Conservation (phyloP, 2,888 invertebrate species). For the Rotaria macrura region DNA sequence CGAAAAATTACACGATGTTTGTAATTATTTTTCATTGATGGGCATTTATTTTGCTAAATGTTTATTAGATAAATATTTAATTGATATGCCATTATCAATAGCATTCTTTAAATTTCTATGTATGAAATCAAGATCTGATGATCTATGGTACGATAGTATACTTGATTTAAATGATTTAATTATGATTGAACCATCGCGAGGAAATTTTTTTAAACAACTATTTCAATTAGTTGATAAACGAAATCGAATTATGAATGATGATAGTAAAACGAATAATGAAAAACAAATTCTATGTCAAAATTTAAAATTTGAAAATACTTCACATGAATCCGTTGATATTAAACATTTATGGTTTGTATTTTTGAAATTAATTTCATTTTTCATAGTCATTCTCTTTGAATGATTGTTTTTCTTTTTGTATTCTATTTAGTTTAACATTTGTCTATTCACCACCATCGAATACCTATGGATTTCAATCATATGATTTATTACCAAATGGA, state of each 20-base stretch:
- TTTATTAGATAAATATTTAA: constrained; percentile 75
- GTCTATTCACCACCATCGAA: constrained; percentile 71
- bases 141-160: background rate
- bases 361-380: background rate
- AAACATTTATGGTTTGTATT: constrained; percentile 35
- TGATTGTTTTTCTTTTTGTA: background rate
- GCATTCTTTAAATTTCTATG: constrained; percentile 74
- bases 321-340: constrained; percentile 41
- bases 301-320: constrained; percentile 16
- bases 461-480: constrained; percentile 52
- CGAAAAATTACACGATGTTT: constrained; percentile 60
- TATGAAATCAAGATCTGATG: constrained; percentile 36
- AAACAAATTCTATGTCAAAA: background rate
- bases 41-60: constrained; percentile 81
- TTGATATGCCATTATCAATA: constrained; percentile 84
- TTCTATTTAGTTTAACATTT: constrained; percentile 59
- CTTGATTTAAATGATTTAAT: constrained; percentile 28
- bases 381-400: too few relatives aligned
- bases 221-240: constrained; percentile 24
- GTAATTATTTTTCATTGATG: constrained; percentile 75
- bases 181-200: constrained; percentile 28
- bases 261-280: background rate
- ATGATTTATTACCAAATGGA: constrained; percentile 47
- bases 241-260: background rate
- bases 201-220: constrained; percentile 22